A percentile compares a stretch with the other conserved stretches of the same genome.
Evolutionary conservation across 92 coral and sea anemone species (phyloP).

Genomic region (Plumapathes pennacea): DNA sequence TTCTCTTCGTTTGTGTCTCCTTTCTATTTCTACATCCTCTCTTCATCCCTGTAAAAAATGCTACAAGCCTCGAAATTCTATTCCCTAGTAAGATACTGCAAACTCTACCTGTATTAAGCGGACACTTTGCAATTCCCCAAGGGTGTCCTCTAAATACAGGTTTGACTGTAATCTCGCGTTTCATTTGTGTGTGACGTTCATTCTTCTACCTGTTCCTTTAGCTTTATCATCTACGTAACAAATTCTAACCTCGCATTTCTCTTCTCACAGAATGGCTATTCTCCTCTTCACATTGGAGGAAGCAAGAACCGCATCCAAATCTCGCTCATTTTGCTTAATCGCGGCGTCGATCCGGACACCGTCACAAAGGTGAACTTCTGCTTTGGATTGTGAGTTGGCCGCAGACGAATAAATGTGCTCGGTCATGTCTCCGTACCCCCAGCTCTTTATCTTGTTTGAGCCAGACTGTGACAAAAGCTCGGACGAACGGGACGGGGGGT

Average conservation of each 20-base stretch:
- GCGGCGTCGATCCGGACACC: constrained; percentile 91
- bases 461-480: no score
- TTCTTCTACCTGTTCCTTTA: not conserved
- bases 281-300: constrained; percentile 93
- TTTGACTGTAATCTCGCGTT: not conserved
- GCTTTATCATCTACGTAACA: not conserved
- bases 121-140: no score
- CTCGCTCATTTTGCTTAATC: constrained; percentile 61
- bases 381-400: no score
- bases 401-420: no score
- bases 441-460: no score
- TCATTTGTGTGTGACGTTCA: not conserved
- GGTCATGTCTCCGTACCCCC: no score
- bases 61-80: no score
- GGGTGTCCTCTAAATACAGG: no score
- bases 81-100: no score
- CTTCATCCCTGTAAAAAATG: no score
- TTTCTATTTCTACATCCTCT: not conserved
- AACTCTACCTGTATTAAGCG: no score
- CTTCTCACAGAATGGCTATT: constrained; percentile 85
- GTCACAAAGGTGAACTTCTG: constrained; percentile 77
- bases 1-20: not conserved
- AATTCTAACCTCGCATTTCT: not conserved
- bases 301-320: constrained; percentile 83
- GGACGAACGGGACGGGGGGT: no score